A percentile compares a stretch with the other conserved stretches of the same genome.
Conservation (phyloP, 1,140 invertebrate species). For the Antheraea mylitta region DNA sequence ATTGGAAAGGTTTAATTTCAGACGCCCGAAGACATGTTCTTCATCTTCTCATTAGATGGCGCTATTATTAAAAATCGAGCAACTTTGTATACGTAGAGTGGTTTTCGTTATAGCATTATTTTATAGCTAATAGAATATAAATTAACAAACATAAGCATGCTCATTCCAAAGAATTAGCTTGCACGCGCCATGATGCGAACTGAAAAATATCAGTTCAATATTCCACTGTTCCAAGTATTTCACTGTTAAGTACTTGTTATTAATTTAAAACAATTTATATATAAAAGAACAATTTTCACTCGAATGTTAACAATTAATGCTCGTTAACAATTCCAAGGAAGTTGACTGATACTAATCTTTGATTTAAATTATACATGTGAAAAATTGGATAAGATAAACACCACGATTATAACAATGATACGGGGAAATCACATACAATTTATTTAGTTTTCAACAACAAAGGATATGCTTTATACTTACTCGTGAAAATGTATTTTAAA, state of each 20-base stretch:
- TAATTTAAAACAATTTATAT: not conserved
- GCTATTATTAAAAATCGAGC: too few relatives aligned
- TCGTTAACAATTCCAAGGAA: not conserved
- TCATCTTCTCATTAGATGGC: too few relatives aligned
- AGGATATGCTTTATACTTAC: slow-evolving; percentile 14
- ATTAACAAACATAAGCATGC: too few relatives aligned
- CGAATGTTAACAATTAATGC: not conserved
- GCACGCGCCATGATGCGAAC: too few relatives aligned
- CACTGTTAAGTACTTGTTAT: not conserved
- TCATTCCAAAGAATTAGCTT: too few relatives aligned
- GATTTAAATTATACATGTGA: slow-evolving; percentile 4
- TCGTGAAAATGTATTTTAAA: slow-evolving; percentile 28
- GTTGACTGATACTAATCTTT: not conserved
- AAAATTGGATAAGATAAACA: slow-evolving; percentile 7
- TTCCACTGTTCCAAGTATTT: not conserved
- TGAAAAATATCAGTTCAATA: too few relatives aligned
- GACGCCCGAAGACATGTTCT: too few relatives aligned
- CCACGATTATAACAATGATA: slow-evolving; percentile 18
- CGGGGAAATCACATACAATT: slow-evolving; percentile 4
- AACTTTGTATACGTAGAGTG: too few relatives aligned
- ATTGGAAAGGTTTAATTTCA: too few relatives aligned
- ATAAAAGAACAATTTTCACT: not conserved
- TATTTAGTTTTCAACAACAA: slow-evolving; percentile 14
- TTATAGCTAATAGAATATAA: too few relatives aligned
- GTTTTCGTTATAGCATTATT: too few relatives aligned